These are phyloP conservation scores for Leucophenga montana DNA, from an alignment of 2,888 invertebrate genomes.

Conservation along the genomic window DNA sequence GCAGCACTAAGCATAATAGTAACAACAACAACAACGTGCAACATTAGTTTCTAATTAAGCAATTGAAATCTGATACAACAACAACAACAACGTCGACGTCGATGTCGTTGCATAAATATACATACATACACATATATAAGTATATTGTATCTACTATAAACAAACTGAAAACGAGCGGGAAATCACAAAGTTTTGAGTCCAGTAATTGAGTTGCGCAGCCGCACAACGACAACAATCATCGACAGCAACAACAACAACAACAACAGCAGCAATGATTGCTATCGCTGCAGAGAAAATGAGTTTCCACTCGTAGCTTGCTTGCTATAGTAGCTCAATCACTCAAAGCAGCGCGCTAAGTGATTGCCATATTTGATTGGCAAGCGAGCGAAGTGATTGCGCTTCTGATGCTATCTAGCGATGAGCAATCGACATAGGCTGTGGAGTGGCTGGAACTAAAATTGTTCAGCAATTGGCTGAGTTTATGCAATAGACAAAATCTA, in stretches of 20 bases:
- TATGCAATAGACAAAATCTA: no score
- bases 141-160: no score
- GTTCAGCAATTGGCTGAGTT: no score
- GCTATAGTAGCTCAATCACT: conserved; percentile 1
- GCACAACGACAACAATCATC: conserved; percentile 10
- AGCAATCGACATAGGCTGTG: no score
- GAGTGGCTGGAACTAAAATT: no score
- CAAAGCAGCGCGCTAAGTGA: neutral
- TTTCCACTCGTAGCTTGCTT: neutral
- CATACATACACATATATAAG: neutral
- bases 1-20: no score
- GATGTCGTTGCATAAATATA: neutral
- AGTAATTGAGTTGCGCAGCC: conserved; percentile 22
- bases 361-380: conserved; percentile 20
- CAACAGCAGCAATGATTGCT: neutral
- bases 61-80: conserved; percentile 48
- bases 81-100: conserved; percentile 9
- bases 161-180: no score
- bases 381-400: neutral
- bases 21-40: conserved; percentile 22
- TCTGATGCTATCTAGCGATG: no score
- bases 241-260: neutral
- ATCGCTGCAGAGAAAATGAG: conserved; percentile 2
- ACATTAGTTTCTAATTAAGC: conserved; percentile 60
- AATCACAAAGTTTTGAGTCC: neutral